Evolutionary conservation across 2,113 vertebrate genomes (phyloP).

Genomic region (Epinephelus fuscoguttatus): DNA sequence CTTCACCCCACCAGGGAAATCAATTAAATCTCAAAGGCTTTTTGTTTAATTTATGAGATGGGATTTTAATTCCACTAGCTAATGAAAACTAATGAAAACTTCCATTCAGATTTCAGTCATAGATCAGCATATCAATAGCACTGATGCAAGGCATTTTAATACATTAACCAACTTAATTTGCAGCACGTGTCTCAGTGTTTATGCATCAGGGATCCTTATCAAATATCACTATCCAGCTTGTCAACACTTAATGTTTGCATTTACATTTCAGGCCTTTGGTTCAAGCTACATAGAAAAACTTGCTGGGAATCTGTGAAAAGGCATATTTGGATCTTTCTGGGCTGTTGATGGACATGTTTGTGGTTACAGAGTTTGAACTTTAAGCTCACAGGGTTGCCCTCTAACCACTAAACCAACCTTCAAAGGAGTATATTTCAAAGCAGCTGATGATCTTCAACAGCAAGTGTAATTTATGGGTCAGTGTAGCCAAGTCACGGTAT

Average conservation of each 20-base stretch:
- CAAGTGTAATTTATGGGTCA: slow-evolving; percentile 62
- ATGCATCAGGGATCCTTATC: slow-evolving; percentile 6
- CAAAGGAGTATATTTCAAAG: slow-evolving; percentile 31
- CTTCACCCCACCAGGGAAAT: slow-evolving; percentile 60
- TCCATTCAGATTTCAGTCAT: slow-evolving; percentile 55
- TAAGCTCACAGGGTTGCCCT: slow-evolving; percentile 21
- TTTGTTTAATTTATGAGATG: slow-evolving; percentile 65
- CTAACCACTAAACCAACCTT: slow-evolving; percentile 30
- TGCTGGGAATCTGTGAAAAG: background rate
- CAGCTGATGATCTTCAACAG: slow-evolving; percentile 47
- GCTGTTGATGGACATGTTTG: slow-evolving; percentile 35
- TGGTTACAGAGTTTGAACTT: slow-evolving; percentile 35
- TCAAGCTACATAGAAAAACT: background rate
- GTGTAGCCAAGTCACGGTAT: slow-evolving; percentile 56
- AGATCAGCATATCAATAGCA: slow-evolving; percentile 63
- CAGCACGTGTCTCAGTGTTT: slow-evolving; percentile 7
- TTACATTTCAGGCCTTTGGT: slow-evolving; percentile 7
- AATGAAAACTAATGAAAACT: slow-evolving; percentile 71
- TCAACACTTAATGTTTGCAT: slow-evolving; percentile 17
- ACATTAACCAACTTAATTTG: slow-evolving; percentile 30
- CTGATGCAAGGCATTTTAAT: slow-evolving; percentile 43
- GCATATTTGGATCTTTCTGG: background rate
- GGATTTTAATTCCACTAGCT: slow-evolving; percentile 68
- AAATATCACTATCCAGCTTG: slow-evolving; percentile 16
- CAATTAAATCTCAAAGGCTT: slow-evolving; percentile 68